phyloP scores from a whole-genome alignment of 2,113 vertebrate genomes.

The Smithornis capensis region DNA sequence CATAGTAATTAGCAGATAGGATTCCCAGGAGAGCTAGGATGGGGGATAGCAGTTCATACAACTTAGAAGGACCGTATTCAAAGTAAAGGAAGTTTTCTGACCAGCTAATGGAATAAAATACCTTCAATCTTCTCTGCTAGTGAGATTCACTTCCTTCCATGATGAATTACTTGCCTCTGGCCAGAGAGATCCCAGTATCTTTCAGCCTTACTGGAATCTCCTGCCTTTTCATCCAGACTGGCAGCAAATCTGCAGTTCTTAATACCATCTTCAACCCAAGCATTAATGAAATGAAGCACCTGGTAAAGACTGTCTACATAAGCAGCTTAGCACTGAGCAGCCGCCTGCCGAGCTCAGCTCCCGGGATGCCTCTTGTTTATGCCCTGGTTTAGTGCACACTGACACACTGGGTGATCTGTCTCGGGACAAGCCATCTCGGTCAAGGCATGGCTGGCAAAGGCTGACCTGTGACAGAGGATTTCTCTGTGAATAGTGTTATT shows the following conservation, averaged over 20 bases:
- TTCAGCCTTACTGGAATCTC: not conserved
- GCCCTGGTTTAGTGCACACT: not conserved
- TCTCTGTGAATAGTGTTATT: not conserved
- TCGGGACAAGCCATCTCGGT: not conserved
- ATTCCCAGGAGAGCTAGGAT: not conserved
- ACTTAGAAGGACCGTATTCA: not conserved
- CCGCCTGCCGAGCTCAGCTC: slow-evolving; percentile 13
- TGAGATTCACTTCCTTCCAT: not conserved
- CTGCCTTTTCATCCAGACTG: slow-evolving; percentile 26
- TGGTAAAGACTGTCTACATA: slow-evolving; percentile 46
- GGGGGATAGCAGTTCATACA: not conserved
- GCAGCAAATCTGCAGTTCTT: slow-evolving; percentile 50
- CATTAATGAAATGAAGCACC: slow-evolving; percentile 60
- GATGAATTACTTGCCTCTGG: slow-evolving; percentile 1
- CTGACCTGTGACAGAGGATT: not conserved
- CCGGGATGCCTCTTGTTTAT: not conserved
- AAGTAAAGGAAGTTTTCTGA: not conserved
- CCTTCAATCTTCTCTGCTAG: not conserved
- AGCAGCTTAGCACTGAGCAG: slow-evolving; percentile 54
- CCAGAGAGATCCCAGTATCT: not conserved
- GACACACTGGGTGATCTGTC: not conserved
- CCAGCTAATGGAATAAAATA: not conserved
- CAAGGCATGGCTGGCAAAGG: not conserved
- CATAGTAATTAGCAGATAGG: slow-evolving; percentile 22
- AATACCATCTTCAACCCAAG: slow-evolving; percentile 49